These are phyloP conservation scores for Ferdinandea cuprea DNA, from an alignment of 2,888 invertebrate species.

Conservation along the genomic window DNA sequence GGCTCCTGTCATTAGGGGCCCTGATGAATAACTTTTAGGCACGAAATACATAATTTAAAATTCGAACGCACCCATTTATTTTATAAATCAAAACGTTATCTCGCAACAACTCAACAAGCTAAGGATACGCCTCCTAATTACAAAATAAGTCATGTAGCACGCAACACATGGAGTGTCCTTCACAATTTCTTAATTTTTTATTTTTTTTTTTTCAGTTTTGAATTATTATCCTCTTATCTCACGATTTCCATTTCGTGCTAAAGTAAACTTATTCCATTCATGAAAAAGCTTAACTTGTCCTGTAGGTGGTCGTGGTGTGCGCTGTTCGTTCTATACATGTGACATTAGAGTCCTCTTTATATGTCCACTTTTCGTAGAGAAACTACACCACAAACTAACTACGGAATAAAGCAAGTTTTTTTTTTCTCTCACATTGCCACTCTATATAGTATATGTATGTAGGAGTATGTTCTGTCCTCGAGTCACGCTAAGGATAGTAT, in stretches of 20 bases:
- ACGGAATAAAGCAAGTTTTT: constrained; percentile 7
- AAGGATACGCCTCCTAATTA: constrained; percentile 41
- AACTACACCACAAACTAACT: constrained; percentile 30
- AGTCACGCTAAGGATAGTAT: constrained; percentile 54
- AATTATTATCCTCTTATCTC: constrained; percentile 69
- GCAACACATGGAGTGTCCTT: constrained; percentile 29
- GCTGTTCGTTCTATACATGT: constrained; percentile 19
- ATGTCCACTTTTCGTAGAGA: constrained; percentile 43
- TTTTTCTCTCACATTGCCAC: not conserved
- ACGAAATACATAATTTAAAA: constrained; percentile 25
- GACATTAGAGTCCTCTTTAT: constrained; percentile 41
- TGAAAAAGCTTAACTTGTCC: constrained; percentile 57
- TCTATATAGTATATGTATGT: too few relatives aligned
- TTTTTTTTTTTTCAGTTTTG: constrained; percentile 38
- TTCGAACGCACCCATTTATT: constrained; percentile 16
- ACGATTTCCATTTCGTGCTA: constrained; percentile 66
- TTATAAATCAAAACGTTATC: constrained; percentile 35
- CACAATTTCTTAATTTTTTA: constrained; percentile 22
- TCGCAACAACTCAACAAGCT: constrained; percentile 3
- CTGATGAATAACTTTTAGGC: constrained; percentile 5
- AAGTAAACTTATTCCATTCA: constrained; percentile 57
- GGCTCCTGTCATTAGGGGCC: too few relatives aligned
- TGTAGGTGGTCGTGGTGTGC: constrained; percentile 16
- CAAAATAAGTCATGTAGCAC: constrained; percentile 39
- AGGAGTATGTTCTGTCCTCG: constrained; percentile 52